phyloP scores from a whole-genome alignment of 2,888 invertebrate species.

The Leucoma salicis region DNA sequence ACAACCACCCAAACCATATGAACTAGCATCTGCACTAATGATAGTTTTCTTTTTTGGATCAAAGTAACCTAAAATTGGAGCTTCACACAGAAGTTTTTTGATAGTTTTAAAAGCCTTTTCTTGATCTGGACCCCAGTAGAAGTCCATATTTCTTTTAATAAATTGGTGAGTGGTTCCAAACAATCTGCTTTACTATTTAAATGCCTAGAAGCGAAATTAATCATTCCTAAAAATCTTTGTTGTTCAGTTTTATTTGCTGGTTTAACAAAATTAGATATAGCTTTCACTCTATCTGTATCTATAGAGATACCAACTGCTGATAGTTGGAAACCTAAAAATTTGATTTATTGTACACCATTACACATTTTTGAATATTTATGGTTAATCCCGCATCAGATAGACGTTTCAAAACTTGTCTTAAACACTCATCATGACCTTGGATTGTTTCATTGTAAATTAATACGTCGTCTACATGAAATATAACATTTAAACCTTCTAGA shows the following conservation, averaged over 20 bases:
- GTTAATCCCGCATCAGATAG: conserved; percentile 1
- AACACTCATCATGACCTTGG: background rate
- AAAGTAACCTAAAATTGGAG: background rate
- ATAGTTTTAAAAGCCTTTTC: background rate
- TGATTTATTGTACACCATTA: background rate
- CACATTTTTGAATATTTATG: background rate
- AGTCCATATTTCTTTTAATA: background rate
- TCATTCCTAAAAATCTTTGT: background rate
- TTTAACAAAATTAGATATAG: background rate
- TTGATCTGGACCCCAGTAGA: background rate
- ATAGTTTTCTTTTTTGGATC: background rate
- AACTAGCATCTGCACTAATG: background rate
- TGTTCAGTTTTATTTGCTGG: background rate
- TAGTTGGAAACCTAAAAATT: background rate
- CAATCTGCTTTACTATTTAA: background rate
- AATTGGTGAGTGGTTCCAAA: background rate
- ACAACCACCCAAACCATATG: background rate
- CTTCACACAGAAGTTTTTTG: background rate
- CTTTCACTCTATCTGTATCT: background rate
- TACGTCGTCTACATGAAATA: conserved; percentile 3
- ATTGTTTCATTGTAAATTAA: background rate
- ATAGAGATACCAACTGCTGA: background rate
- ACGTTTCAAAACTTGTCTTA: conserved; percentile 4
- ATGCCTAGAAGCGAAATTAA: background rate
- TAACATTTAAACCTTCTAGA: conserved; percentile 1